A percentile compares a stretch with the other conserved stretches of the same genome.
Conservation (phyloP, 2,888 invertebrate genomes). For the Bugula neritina region DNA sequence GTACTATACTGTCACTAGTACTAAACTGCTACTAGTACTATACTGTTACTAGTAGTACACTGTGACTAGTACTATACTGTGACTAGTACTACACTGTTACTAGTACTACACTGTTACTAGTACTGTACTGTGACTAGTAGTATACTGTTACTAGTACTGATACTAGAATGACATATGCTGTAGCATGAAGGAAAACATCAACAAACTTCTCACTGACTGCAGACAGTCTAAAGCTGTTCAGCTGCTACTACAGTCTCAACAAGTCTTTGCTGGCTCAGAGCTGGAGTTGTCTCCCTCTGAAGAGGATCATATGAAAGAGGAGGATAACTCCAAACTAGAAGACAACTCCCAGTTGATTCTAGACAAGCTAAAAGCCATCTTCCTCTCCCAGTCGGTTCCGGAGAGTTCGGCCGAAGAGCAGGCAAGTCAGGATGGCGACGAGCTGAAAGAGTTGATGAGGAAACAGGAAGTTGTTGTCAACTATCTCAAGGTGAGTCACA, state of each 20-base stretch:
- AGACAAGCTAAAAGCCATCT: not conserved
- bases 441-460: constrained; percentile 41
- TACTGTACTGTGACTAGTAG: no score
- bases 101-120: no score
- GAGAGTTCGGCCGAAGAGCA: not conserved
- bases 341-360: not conserved
- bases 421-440: not conserved
- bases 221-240: not conserved
- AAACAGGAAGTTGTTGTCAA: constrained; percentile 59
- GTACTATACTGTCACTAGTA: no score
- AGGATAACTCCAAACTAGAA: no score
- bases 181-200: not conserved
- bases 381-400: not conserved
- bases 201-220: not conserved
- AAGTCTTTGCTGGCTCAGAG: not conserved
- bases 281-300: not conserved
- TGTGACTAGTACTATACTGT: no score
- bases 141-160: no score
- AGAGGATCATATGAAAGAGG: not conserved
- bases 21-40: no score
- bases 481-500: constrained; percentile 61
- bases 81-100: no score
- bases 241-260: not conserved
- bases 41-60: no score
- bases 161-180: no score